Conservation (phyloP, 1,140 invertebrate genomes). For the Lepeophtheirus salmonis region DNA sequence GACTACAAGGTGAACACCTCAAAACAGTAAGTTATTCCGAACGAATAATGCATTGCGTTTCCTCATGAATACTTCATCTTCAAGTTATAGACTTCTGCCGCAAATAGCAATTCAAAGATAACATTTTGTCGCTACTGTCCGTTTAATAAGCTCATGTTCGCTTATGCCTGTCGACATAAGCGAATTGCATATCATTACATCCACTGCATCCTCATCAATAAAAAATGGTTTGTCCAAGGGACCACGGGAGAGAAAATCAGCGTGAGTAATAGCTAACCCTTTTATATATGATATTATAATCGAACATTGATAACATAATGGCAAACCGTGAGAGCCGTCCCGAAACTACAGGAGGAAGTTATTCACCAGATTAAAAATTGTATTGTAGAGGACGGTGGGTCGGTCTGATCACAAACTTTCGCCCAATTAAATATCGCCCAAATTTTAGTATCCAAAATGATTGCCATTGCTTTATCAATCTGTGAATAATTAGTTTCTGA, state of each 20-base stretch:
- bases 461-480: constrained; percentile 33
- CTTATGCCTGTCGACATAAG: neutral
- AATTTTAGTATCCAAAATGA: constrained; percentile 35
- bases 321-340: neutral
- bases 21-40: neutral
- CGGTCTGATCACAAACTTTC: constrained; percentile 29
- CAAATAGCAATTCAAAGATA: neutral
- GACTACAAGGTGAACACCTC: neutral
- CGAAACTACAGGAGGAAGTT: neutral
- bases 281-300: neutral
- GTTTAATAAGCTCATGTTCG: neutral
- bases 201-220: neutral
- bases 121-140: neutral
- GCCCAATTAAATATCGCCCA: constrained; percentile 32
- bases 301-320: neutral
- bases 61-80: neutral
- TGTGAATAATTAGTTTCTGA: constrained; percentile 32
- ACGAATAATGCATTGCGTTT: neutral
- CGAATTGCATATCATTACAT: neutral
- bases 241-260: neutral
- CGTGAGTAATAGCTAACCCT: neutral
- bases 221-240: neutral
- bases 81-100: neutral
- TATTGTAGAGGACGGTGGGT: constrained; percentile 31
- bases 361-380: neutral